phyloP scores from a whole-genome alignment of 2,113 vertebrate genomes.

The Ptilonorhynchus violaceus region DNA sequence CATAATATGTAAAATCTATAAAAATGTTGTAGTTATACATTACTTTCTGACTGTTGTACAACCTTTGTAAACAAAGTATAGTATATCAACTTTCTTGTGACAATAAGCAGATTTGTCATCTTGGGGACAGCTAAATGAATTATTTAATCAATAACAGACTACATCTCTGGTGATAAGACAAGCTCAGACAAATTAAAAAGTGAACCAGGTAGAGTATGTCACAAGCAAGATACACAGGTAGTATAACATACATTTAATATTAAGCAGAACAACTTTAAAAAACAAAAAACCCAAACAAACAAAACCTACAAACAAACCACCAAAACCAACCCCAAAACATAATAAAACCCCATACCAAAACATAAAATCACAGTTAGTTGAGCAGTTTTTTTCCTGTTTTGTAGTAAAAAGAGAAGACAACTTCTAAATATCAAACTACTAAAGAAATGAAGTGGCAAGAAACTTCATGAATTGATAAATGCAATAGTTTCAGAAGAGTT shows the following conservation, averaged over 20 bases:
- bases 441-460: background rate
- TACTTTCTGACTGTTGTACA: constrained; percentile 40
- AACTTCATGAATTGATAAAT: background rate
- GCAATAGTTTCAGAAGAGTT: background rate
- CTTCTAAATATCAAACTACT: background rate
- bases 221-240: constrained; percentile 1
- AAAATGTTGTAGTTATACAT: constrained; percentile 46
- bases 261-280: background rate
- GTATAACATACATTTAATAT: background rate
- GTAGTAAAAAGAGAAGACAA: background rate
- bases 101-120: constrained; percentile 60
- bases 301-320: background rate
- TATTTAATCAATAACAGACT: constrained; percentile 68
- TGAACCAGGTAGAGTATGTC: constrained; percentile 11
- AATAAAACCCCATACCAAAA: fast-evolving
- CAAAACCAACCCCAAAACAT: background rate
- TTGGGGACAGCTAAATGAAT: constrained; percentile 62
- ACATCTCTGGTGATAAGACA: constrained; percentile 48
- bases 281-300: background rate
- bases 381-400: background rate
- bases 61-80: constrained; percentile 53
- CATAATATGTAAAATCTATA: constrained; percentile 48
- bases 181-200: constrained; percentile 60
- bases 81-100: constrained; percentile 60
- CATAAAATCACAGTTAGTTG: background rate